A percentile compares a stretch with the other conserved stretches of the same genome.
phyloP scores from a whole-genome alignment of 2,888 invertebrate species.

The Xanthia togata region DNA sequence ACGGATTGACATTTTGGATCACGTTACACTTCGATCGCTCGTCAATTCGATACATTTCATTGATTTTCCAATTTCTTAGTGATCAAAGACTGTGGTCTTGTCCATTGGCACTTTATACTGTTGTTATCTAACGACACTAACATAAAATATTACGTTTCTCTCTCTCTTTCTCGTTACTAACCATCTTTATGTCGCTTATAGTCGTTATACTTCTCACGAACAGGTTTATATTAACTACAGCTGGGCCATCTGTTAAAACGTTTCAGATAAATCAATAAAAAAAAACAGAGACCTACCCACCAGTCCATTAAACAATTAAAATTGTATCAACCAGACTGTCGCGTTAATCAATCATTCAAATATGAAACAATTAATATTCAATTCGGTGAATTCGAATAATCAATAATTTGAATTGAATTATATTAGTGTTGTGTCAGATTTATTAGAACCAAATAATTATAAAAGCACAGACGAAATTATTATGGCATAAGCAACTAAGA shows the following conservation, averaged over 20 bases:
- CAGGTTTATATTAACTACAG: conserved; percentile 99
- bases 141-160: conserved; percentile 34
- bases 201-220: conserved; percentile 99
- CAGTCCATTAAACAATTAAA: conserved; percentile 29
- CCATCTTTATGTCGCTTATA: conserved; percentile 99
- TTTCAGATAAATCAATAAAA: conserved; percentile 50
- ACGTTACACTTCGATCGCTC: neutral
- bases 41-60: conserved; percentile 22
- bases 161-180: conserved; percentile 91
- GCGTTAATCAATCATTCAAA: conserved; percentile 35
- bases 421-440: conserved; percentile 1
- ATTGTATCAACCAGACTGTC: conserved; percentile 26
- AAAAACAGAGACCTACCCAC: conserved; percentile 24
- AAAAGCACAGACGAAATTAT: conserved; percentile 30
- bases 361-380: conserved; percentile 11
- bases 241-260: conserved; percentile 96
- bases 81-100: conserved; percentile 19
- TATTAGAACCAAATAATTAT: conserved; percentile 18
- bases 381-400: conserved; percentile 33
- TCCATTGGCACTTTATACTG: conserved; percentile 22
- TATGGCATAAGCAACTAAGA: conserved; percentile 36
- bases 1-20: conserved; percentile 20
- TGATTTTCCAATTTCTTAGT: conserved; percentile 27
- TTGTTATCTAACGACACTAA: conserved; percentile 54
- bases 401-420: conserved; percentile 25